Evolutionary conservation across 2,797 vertebrate genomes (phyloP), one percentile per base, ranked within the genome.

Genomic region (Chaunax sp.): DNA sequence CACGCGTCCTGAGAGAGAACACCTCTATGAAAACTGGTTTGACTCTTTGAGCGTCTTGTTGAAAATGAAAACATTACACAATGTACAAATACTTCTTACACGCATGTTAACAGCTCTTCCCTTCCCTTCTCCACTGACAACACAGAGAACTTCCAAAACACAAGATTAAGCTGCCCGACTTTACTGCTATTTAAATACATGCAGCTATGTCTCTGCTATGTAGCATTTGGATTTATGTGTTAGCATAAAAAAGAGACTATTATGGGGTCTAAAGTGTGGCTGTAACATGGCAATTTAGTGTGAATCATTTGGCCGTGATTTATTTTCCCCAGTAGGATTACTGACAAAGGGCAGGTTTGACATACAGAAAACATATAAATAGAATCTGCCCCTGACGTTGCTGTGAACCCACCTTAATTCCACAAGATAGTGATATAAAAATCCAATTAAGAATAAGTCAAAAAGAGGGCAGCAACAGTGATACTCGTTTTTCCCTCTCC

Each of bases 41-140:
- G 75, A 70, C 80, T 43, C 67, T 75, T 45, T 72, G 53, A 47
- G 68, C 6, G 50, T 41, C 22, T 37, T 87, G 84, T 85, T 90
- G 66, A 76, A 84, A 69, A 37, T 86, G 63, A 81, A 76, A 91
- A 89, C 81, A 87, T 83, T 75, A 84, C 80, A 66, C 62, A 84
- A 80, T 52, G 50, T 51, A 68, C 70, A 65, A 64, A 66, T 63
- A 44, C 43, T 25, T 78, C 51, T 18, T 44, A 37, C 18, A 25
- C 23, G 33, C 57, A 16, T 25, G 53, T 49, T 37, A 70, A 75
- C 52, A 59, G 63, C 53, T 25, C 37, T 1, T 1, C 9, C 5
- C 19, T 5, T 38, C 9, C 70, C 52, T 26, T 44, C 28, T n/a
- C 22, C 23, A 10, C 66, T 53, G 47, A 74, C 66, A 50, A 14